phyloP scores from a whole-genome alignment of 1,140 invertebrate genomes.

The Sycobia sp. region DNA sequence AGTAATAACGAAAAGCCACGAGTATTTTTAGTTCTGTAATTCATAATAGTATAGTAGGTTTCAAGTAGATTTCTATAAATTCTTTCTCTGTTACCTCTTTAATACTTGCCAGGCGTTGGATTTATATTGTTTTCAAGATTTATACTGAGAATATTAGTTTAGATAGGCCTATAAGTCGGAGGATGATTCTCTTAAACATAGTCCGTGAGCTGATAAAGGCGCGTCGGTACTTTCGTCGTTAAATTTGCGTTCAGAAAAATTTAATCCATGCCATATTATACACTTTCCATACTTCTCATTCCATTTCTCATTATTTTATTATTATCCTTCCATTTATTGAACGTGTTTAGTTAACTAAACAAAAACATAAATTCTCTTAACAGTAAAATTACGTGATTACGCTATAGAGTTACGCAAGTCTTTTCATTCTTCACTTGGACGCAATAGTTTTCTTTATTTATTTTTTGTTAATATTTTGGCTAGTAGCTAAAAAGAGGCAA shows the following conservation, averaged over 20 bases:
- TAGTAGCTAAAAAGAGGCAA: conserved; percentile 48
- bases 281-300: background rate
- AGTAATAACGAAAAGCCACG: conserved; percentile 34
- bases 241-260: conserved; percentile 9
- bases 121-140: too few relatives aligned
- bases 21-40: conserved; percentile 35
- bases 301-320: conserved; percentile 5
- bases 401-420: conserved; percentile 45
- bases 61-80: conserved; percentile 40
- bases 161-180: conserved; percentile 23
- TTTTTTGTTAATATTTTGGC: conserved; percentile 35
- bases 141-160: conserved; percentile 30
- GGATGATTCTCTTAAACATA: conserved; percentile 33
- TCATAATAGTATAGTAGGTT: conserved; percentile 44
- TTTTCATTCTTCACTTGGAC: conserved; percentile 50
- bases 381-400: conserved; percentile 41
- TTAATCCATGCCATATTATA: background rate
- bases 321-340: background rate
- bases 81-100: conserved; percentile 26
- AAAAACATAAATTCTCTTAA: too few relatives aligned
- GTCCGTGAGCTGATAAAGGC: conserved; percentile 29
- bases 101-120: conserved; percentile 32
- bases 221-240: conserved; percentile 18
- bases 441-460: conserved; percentile 50
- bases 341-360: conserved; percentile 21